Percentiles rank a stretch among this genome's conserved stretches.
These are phyloP conservation scores for Dryobota labecula DNA, from an alignment of 2,888 invertebrate species.

Conservation along the genomic window DNA sequence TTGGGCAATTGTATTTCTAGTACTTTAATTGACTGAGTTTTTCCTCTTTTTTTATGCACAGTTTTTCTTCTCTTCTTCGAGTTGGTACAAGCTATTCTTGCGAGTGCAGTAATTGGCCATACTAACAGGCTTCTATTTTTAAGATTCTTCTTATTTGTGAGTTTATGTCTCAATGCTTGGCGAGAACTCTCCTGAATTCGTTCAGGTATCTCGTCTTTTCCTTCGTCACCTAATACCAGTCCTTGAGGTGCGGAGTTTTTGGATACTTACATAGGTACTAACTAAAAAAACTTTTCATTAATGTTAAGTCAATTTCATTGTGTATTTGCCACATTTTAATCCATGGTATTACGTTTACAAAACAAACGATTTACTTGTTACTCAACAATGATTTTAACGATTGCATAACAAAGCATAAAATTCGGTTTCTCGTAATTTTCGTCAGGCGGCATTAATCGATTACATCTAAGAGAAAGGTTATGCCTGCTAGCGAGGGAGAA, in stretches of 20 bases:
- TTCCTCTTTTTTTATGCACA: not conserved
- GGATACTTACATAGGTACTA: not conserved
- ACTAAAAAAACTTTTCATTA: not conserved
- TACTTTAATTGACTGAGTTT: not conserved
- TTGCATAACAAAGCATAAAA: slow-evolving; percentile 59
- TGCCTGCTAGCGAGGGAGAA: slow-evolving; percentile 51
- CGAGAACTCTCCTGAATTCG: not conserved
- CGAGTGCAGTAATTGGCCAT: not conserved
- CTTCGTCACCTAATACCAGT: not conserved
- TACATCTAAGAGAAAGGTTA: slow-evolving; percentile 61
- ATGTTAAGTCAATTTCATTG: too few species aligned
- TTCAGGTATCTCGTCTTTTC: not conserved
- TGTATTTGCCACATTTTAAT: not conserved
- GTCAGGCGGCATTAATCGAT: slow-evolving; percentile 65
- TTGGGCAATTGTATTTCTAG: not conserved
- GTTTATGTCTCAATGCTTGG: not conserved
- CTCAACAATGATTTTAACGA: slow-evolving; percentile 58
- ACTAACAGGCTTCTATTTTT: not conserved
- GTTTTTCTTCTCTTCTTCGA: not conserved
- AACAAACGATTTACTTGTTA: slow-evolving; percentile 50
- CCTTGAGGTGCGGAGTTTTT: too few species aligned
- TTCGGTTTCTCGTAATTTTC: slow-evolving; percentile 57
- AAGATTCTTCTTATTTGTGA: not conserved
- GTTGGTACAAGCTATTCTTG: not conserved
- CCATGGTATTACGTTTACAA: slow-evolving; percentile 16